Evolutionary conservation across 2,888 invertebrate genomes (phyloP), one percentile per base, ranked within the genome.

Genomic region (Neocrepidodera transversa): DNA sequence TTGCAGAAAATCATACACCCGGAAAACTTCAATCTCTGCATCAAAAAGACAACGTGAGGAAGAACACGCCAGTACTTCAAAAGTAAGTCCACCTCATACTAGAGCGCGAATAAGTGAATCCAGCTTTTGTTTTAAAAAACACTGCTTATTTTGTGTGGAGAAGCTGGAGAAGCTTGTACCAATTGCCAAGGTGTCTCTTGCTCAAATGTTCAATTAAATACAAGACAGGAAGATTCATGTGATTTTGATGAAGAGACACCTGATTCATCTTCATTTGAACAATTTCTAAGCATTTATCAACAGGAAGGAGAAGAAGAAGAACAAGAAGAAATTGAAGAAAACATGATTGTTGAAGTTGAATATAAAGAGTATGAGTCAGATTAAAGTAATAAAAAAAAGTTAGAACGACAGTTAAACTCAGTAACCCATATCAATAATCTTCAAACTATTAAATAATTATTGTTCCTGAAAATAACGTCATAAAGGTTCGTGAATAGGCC

Each of bases 11-110:
- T 66, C 48, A 54, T 73, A 70, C 23, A 43, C 43, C 23, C 26
- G 43, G 23, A 43, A 43, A 23, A 43, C 17, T 43, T 23, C 65
- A 70, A 72, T 71, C 67, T 67, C 71, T 66, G 65, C 65, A 64
- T 65, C 64, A 57, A 73, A 72, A 68, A 73, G 68, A 71, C 64
- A 70, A 69, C 69, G 58, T 51, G 68, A 73, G 63, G 64, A 69
- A 63, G 60, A 72, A 70, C 62, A 70, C 68, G 71, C 69, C 57
- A 68, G 64, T 67, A 72, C 70, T 64, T 71, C 71, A 17, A 65
- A 57, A 65, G 59, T 17, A 65, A 71, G 66, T 70, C 70, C 70
- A 63, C 69, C 69, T 70, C 69, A 66, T 59, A 62, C 49, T 47
- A 72, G 69, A 70, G 47, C 63, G 56, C 69, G 71, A 43, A 20